Base-by-base conservation (phyloP, 2,113 vertebrate species). In the Seriola quinqueradiata region DNA sequence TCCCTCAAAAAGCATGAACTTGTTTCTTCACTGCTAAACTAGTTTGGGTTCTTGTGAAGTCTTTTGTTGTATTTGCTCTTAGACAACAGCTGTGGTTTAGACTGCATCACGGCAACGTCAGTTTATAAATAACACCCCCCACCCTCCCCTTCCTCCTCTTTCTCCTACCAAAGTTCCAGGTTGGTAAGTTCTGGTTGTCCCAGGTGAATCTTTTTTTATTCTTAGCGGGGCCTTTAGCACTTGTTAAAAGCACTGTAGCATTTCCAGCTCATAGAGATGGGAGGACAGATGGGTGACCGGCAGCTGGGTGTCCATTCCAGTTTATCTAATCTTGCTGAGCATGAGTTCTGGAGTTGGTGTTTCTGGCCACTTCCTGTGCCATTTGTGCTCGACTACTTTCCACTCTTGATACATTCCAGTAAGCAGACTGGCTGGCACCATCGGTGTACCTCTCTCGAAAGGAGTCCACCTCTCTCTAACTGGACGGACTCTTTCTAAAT, bases 21-120 rank as follows among this genome's bases (percentile, higher is more conserved):
- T 93, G 94, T 96, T 95, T 93, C 94, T 96, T 96, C 95, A 96
- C 96, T 95, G 96, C 96, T 96, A 93, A 95, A 93, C 91, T 97
- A 97, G 96, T 97, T 97, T 97, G 97, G 97, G 88, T 97, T 98
- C 95, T 97, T 95, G 95, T 96, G 94, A 96, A 96, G 95, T 98
- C 95, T 96, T 96, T 96, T 93, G 95, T 96, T 95, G 94, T 96
- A 94, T 97, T 93, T 97, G 95, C 94, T 97, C 95, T 96, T 97
- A 94, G 96, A 97, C 93, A 96, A 96, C 95, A 96, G 95, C 94
- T 97, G 92, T 95, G 91, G 94, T 96, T 79, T 87, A 86, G 95
- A 94, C 87, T 65, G 92, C 95, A 87, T 94, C 92, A 90, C 93
- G 92, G 93, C 88, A 85, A 90, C 89, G 10, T 81, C 25, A 25